These are phyloP conservation scores for Hemitrygon akajei DNA, from an alignment of 2,797 vertebrate species.

Conservation along the genomic window DNA sequence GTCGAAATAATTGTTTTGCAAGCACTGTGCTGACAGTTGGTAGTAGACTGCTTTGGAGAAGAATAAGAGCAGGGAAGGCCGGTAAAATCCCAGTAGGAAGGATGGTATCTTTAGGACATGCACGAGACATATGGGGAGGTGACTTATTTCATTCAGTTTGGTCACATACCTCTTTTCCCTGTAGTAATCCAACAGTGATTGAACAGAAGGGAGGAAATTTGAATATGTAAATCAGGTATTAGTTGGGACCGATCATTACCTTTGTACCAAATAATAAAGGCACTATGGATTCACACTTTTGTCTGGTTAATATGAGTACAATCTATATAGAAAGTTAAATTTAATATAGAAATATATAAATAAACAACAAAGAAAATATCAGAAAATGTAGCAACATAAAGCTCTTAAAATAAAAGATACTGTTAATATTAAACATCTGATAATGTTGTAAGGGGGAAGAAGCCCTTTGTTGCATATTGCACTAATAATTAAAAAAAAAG, in stretches of 20 bases:
- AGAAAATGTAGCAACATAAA: conserved; percentile 26
- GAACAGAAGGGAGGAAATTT: conserved; percentile 82
- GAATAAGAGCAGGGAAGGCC: conserved; percentile 66
- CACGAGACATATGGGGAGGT: conserved; percentile 74
- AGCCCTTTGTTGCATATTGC: not conserved
- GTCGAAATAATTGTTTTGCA: conserved; percentile 60
- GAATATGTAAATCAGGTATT: conserved; percentile 72
- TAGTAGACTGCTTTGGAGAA: conserved; percentile 61
- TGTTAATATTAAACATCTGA: not conserved
- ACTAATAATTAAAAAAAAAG: not conserved
- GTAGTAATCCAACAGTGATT: conserved; percentile 82
- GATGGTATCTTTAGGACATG: conserved; percentile 80
- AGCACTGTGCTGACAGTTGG: conserved; percentile 65
- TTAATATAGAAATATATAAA: not conserved
- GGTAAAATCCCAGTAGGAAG: conserved; percentile 66
- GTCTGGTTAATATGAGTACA: conserved; percentile 16
- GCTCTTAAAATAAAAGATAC: not conserved
- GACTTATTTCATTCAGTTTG: conserved; percentile 64
- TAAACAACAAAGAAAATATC: conserved; percentile 7
- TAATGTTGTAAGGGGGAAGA: not conserved
- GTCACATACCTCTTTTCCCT: conserved; percentile 99
- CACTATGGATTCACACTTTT: conserved; percentile 33
- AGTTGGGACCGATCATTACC: conserved; percentile 46
- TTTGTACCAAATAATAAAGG: conserved; percentile 32
- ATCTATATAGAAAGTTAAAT: conserved; percentile 20